Evolutionary conservation across 2,888 invertebrate species (phyloP).

Genomic region (Drosophila lutescens): DNA sequence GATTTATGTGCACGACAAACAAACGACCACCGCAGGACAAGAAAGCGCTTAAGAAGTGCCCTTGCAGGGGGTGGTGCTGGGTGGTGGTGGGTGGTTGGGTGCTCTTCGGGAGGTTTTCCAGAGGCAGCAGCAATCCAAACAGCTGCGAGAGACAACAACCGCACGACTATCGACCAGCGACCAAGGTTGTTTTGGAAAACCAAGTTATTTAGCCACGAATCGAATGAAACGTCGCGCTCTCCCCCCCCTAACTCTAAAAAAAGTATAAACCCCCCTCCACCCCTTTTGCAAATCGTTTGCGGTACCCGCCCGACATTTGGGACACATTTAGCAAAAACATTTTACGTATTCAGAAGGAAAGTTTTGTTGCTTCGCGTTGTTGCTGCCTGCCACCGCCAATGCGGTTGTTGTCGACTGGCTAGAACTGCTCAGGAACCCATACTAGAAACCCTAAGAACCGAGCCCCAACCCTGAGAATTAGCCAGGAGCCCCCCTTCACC

Average conservation of each 20-base stretch:
- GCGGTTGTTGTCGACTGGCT: constrained; percentile 24
- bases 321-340: constrained; percentile 78
- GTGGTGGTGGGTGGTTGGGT: background rate
- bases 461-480: background rate
- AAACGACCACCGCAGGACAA: constrained; percentile 83
- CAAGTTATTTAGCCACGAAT: constrained; percentile 75
- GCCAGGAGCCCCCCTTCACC: background rate
- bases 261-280: background rate
- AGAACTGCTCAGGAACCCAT: constrained; percentile 1
- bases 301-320: constrained; percentile 77
- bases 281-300: constrained; percentile 61
- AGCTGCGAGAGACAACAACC: constrained; percentile 68
- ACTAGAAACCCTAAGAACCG: background rate
- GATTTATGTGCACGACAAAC: constrained; percentile 82
- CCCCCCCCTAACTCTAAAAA: background rate
- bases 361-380: constrained; percentile 51
- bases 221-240: constrained; percentile 68
- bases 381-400: constrained; percentile 33
- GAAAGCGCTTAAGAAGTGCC: constrained; percentile 78
- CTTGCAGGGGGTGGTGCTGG: constrained; percentile 7
- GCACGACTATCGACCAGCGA: constrained; percentile 25
- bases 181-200: constrained; percentile 62
- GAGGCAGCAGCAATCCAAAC: constrained; percentile 64
- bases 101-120: constrained; percentile 15
- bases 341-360: constrained; percentile 80